These are phyloP conservation scores for Schizopygopsis malacanthus DNA, from an alignment of 2,797 vertebrate species.

Conservation along the genomic window DNA sequence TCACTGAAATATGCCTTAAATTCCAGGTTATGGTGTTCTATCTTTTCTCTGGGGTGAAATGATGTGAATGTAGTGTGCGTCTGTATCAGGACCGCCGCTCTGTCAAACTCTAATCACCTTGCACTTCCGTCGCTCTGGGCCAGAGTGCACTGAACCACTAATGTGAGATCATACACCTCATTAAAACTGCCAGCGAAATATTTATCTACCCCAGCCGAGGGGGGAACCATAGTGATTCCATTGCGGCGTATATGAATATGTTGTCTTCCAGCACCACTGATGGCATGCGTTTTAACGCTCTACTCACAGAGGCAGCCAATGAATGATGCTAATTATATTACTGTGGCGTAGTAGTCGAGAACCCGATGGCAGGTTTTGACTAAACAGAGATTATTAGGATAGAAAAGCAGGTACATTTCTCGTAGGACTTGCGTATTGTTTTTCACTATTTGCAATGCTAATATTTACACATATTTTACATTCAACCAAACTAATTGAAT, in stretches of 20 bases:
- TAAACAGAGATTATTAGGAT: constrained; percentile 30
- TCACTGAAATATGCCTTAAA: constrained; percentile 20
- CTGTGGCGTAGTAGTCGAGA: constrained; percentile 3
- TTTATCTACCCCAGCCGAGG: constrained; percentile 71
- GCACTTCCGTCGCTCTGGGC: constrained; percentile 64
- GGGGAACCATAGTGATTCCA: constrained; percentile 64
- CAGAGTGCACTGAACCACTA: constrained; percentile 62
- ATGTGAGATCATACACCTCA: constrained; percentile 71
- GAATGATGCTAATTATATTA: constrained; percentile 21
- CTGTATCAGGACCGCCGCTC: constrained; percentile 14
- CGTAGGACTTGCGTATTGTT: background rate
- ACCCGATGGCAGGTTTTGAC: constrained; percentile 1
- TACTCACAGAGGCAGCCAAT: background rate
- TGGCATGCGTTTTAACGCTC: constrained; percentile 3
- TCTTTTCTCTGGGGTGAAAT: constrained; percentile 1
- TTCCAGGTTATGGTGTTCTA: background rate
- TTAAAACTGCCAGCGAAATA: constrained; percentile 73
- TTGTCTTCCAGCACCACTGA: background rate
- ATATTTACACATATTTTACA: background rate
- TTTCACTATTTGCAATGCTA: background rate
- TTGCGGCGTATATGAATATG: background rate
- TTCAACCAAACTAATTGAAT: background rate
- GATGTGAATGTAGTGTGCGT: constrained; percentile 22
- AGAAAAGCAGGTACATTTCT: background rate
- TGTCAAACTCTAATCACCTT: constrained; percentile 42